Evolutionary conservation across 2,797 vertebrate species (phyloP).

Genomic region (Orientallactaga sibirica): DNA sequence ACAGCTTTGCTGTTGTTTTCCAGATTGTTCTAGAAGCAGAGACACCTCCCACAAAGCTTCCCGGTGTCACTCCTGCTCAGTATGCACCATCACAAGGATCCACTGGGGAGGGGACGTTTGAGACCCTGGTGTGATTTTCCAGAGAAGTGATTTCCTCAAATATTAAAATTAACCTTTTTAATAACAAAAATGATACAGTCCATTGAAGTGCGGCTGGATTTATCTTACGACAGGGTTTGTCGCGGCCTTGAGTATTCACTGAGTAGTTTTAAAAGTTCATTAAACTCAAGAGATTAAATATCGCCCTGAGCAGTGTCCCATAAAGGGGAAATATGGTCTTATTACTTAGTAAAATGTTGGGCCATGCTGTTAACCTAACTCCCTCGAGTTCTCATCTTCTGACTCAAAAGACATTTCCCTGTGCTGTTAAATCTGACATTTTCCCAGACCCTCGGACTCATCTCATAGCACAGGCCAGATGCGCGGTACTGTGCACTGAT

Average conservation of each 20-base stretch:
- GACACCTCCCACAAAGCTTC: background rate
- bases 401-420: constrained; percentile 81
- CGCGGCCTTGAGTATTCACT: constrained; percentile 88
- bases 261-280: constrained; percentile 91
- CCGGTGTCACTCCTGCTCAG: constrained; percentile 38
- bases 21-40: background rate
- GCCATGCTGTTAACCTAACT: constrained; percentile 88
- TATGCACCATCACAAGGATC: constrained; percentile 81
- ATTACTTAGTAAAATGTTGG: constrained; percentile 89
- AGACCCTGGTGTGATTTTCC: constrained; percentile 82
- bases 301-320: constrained; percentile 86
- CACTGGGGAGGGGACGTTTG: constrained; percentile 68
- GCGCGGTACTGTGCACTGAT: constrained; percentile 58
- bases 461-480: constrained; percentile 58
- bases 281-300: constrained; percentile 90
- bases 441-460: constrained; percentile 69
- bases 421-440: too few relatives aligned
- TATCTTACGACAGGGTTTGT: constrained; percentile 87
- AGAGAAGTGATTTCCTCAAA: constrained; percentile 84
- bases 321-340: constrained; percentile 89
- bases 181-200: constrained; percentile 87
- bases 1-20: fast-evolving
- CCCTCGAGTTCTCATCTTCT: constrained; percentile 86
- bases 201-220: constrained; percentile 84
- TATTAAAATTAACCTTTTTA: constrained; percentile 89